Percentiles rank a stretch among this genome's conserved stretches.
These are phyloP conservation scores for Nyctereutes procyonoides DNA, from an alignment of 2,113 vertebrate species.

Conservation along the genomic window DNA sequence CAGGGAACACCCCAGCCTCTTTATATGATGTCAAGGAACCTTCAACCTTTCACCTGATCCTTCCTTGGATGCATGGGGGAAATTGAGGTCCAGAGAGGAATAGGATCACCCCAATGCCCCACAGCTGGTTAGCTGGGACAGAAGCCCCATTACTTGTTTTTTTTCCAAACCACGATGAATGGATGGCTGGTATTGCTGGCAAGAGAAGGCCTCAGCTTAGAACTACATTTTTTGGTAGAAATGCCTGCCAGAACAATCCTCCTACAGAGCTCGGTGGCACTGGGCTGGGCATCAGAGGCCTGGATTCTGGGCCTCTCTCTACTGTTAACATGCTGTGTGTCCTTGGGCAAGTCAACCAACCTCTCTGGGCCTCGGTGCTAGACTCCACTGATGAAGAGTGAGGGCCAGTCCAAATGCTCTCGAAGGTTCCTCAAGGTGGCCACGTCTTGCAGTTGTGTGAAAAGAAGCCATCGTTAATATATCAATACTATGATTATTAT, in stretches of 20 bases:
- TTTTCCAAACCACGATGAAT: not conserved
- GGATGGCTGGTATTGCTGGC: not conserved
- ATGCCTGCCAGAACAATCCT: not conserved
- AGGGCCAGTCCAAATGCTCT: not conserved
- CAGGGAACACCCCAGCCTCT: not conserved
- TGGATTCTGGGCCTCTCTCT: not conserved
- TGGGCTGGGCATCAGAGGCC: not conserved
- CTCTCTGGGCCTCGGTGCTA: not conserved
- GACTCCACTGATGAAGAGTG: not conserved
- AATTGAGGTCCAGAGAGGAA: not conserved
- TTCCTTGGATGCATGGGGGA: not conserved
- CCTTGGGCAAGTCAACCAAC: not conserved
- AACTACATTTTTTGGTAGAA: not conserved
- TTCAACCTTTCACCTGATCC: not conserved
- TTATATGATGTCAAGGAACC: not conserved
- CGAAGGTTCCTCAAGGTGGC: not conserved
- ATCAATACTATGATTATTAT: not conserved
- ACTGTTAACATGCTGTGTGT: not conserved
- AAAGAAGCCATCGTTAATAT: not conserved
- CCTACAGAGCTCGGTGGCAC: not conserved
- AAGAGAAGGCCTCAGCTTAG: not conserved
- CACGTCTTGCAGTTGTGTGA: not conserved
- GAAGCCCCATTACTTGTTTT: no score
- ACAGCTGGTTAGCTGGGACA: not conserved
- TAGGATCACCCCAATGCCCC: not conserved